Evolutionary conservation across 1,140 invertebrate genomes (phyloP), one percentile per base, ranked within the genome.

Genomic region (Holcopasites calliopsidis): DNA sequence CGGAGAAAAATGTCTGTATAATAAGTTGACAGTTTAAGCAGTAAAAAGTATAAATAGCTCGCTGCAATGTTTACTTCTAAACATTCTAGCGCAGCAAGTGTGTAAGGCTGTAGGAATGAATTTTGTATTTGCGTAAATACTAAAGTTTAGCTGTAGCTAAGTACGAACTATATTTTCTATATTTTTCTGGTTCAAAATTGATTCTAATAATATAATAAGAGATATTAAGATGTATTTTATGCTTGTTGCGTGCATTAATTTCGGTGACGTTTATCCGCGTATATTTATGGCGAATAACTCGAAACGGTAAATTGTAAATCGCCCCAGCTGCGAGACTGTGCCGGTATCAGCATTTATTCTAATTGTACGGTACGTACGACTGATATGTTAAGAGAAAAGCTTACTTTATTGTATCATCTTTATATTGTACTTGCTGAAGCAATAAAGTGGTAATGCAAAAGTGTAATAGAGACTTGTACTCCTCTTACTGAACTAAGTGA

Each of bases 331-430:
- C 23, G 57, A 69, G 52, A 69, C 68, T 60, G 42, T 47, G 52
- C 13, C 16, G 26, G 16, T 4, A 13, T 23, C 64, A 49, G 5
- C 8, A 40, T 64, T 21, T 35, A 74, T 44, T 42, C 11, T 44
- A 66, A 65, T 40, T 44, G 23, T 42, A 42, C 44, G 35, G 49
- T 55, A 54, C 7, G 16, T 21, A 28, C 28, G 33, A 40, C 21
- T 62, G 21, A 52, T 71, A 60, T 16, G n/a, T 50, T 52, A 50
- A 61, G 33, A 35, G 13, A n/a, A 49, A 28, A 60, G 16, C 23
- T 42, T 73, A 73, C 33, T 64, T 2, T 52, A 72, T 72, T 40
- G 49, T 54, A 54, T 49, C 52, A 50, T 31, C 42, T 73, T 44
- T 73, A 44, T 65, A 33, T n/a, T 54, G 42, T 42, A 54, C 16